Conservation (phyloP, 2,888 invertebrate genomes). For the Andrena marginata region DNA sequence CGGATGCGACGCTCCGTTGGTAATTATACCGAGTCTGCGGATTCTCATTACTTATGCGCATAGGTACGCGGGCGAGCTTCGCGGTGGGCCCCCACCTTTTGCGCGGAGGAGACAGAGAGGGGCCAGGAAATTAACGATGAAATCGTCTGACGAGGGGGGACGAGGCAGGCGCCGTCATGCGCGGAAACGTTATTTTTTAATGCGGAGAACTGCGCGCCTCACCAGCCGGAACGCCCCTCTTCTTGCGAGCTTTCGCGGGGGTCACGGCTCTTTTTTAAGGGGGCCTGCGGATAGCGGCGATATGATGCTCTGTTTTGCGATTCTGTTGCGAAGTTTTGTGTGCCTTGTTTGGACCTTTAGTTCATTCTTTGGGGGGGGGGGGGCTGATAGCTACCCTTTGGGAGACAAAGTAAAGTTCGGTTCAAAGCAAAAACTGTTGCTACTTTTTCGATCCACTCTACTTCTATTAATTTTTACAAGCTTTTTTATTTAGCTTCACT, state of each 20-base stretch:
- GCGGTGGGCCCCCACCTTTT: constrained; percentile 71
- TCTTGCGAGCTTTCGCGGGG: background rate
- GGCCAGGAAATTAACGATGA: constrained; percentile 58
- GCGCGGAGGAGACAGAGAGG: constrained; percentile 49
- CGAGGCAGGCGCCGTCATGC: constrained; percentile 2
- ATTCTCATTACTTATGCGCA: constrained; percentile 78
- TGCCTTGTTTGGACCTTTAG: too few relatives aligned
- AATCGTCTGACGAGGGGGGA: constrained; percentile 35
- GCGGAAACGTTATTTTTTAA: constrained; percentile 47
- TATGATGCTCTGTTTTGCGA: background rate
- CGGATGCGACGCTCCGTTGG: constrained; percentile 78
- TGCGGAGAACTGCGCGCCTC: constrained; percentile 4
- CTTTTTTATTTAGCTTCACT: too few relatives aligned
- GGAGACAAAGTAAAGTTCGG: too few relatives aligned
- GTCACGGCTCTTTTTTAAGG: constrained; percentile 3
- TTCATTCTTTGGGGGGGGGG: too few relatives aligned
- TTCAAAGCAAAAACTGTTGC: too few relatives aligned
- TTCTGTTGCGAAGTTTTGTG: too few relatives aligned
- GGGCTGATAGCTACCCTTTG: too few relatives aligned
- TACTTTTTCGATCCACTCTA: too few relatives aligned
- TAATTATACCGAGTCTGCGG: constrained; percentile 77
- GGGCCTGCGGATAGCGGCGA: background rate
- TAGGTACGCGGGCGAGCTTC: constrained; percentile 55
- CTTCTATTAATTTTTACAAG: too few relatives aligned
- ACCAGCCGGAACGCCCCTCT: constrained; percentile 7